Evolutionary conservation across 2,888 invertebrate genomes (phyloP), one percentile per base, ranked within the genome.

Genomic region (Iphiclides podalirius): DNA sequence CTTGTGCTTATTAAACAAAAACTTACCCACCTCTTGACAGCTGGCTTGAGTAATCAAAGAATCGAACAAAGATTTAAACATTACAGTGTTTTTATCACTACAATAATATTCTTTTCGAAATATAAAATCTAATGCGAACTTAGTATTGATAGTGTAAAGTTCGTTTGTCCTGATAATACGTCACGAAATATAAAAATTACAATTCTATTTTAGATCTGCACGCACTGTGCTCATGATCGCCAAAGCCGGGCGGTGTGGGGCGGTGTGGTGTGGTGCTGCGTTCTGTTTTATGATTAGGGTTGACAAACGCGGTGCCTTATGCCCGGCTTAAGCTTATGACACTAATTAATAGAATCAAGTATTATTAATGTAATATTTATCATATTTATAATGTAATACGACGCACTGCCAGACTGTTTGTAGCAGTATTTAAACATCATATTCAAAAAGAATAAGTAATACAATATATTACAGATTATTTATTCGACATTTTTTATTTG

Each of bases 21-120:
- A 92, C 92, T 92, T 92, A 92, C 93, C 92, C 89, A 93, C 93
- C 93, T 93, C 93, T 92, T 92, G 92, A 91, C 92, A 92, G 87
- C 90, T 90, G 81, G 92, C 92, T 83, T 90, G 89, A 75, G 90
- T 87, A 73, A 92, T 80, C 75, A 92, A 79, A 82, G 89, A 88
- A 79, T 90, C 87, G 71, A 82, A 89, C 89, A 91, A 90, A 84
- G 89, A 85, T 84, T 85, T 90, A 89, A 90, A 90, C 92, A 92
- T 92, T 90, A 90, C 91, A 89, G 84, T 74, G 70, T 77, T 83
- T 86, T 84, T 59, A 58, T 60, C 70, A 75, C 74, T 64, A 67
- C 67, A 72, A 65, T 64, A 68, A 64, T 66, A 66, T 73, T 70
- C 71, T 65, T 57, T 59, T 59, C 58, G 51, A 57, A 57, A 69